Base-by-base conservation (phyloP, 2,113 vertebrate genomes). In the Furnarius figulus region DNA sequence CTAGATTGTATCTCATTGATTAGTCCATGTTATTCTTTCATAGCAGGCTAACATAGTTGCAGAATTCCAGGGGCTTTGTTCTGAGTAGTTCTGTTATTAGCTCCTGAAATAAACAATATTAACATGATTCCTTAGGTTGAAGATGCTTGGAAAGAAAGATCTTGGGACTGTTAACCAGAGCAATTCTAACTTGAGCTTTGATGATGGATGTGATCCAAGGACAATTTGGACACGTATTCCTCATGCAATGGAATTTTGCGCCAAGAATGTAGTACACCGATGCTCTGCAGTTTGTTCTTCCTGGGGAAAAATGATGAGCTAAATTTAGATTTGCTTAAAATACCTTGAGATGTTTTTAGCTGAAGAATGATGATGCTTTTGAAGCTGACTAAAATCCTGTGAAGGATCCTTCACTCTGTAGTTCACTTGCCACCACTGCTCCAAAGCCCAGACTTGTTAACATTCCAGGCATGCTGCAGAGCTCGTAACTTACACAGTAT, bases 391-490 rank as follows among this genome's bases (percentile, higher is more conserved):
- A 33, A 74, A 95, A 89, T 49, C 28, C n/a, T 46, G 14, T 78
- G 88, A 82, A 86, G 52, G 21, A 80, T 88, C 17, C 47, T 89
- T 86, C 49, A 42, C 66, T 61, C 72, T 58, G 4, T 49, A 75
- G 12, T 65, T 95, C 62, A 61, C 35, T 96, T 95, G 31, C 78
- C 78, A 84, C 82, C 21, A 13, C 25, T 88, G 68, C 30, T 87
- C 47, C 47, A 68, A 44, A 68, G 35, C 35, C 14, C 52, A 62
- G 65, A 91, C 94, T 68, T 96, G 82, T 83, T 81, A 75, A 68
- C 76, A 67, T 94, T 95, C 72, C 88, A 65, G 39, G 20, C 61
- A 35, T 78, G 70, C 63, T 93, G 68, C 53, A 56, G 62, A 78
- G n/a, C 61, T 89, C 80, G 87, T 68, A 72, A 90, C 88, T 92